Evolutionary conservation across 2,888 invertebrate genomes (phyloP).

Genomic region (Scaptomyza reducta): DNA sequence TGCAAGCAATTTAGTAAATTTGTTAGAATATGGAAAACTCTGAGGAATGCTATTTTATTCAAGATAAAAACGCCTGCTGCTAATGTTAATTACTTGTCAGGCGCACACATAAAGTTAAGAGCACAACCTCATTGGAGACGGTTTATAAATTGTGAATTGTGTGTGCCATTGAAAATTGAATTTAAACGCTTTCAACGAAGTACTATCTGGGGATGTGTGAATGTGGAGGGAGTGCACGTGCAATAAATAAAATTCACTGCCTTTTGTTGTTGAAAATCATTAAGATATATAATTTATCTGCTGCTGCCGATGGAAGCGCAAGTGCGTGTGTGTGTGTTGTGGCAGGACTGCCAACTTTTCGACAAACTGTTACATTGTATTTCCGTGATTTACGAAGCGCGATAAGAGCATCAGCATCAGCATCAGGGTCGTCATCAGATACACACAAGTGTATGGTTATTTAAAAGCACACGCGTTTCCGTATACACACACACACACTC

Average conservation of each 20-base stretch:
- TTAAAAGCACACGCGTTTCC: conserved; percentile 54
- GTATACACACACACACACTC: conserved; percentile 14
- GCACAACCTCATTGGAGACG: background rate
- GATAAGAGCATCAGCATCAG: conserved; percentile 56
- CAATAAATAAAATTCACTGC: conserved; percentile 50
- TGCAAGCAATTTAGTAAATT: background rate
- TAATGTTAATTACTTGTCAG: conserved; percentile 5
- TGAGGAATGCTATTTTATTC: background rate
- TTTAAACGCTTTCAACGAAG: conserved; percentile 23
- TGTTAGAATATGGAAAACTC: background rate
- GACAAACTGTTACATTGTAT: conserved; percentile 71
- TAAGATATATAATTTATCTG: conserved; percentile 62
- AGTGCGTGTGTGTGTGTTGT: conserved; percentile 16
- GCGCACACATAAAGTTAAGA: background rate
- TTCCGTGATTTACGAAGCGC: conserved; percentile 59
- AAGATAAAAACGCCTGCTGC: background rate
- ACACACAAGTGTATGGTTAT: conserved; percentile 61
- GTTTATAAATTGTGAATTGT: conserved; percentile 25
- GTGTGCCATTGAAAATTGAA: conserved; percentile 24
- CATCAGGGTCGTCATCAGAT: conserved; percentile 40
- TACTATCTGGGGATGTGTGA: conserved; percentile 14
- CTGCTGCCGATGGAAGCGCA: conserved; percentile 19
- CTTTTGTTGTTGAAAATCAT: conserved; percentile 63
- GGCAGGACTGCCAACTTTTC: conserved; percentile 51
- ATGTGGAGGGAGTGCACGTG: conserved; percentile 4